Conservation (phyloP, 1,140 invertebrate species). For the Rhyzopertha dominica region DNA sequence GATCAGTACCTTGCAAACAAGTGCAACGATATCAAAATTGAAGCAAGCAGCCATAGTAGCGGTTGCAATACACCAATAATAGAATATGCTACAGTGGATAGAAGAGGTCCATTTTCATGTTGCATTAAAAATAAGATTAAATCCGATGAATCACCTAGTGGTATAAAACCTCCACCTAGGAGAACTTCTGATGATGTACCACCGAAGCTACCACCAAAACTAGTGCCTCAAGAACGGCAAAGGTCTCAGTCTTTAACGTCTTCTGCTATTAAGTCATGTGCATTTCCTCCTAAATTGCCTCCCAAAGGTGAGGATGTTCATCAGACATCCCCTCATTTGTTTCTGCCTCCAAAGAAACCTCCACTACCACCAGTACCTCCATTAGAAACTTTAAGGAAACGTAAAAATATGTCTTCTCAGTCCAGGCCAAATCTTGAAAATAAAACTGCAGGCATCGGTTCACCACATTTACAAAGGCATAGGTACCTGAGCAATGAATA, state of each 20-base stretch:
- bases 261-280: slow-evolving; percentile 22
- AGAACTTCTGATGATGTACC: slow-evolving; percentile 51
- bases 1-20: too few species aligned
- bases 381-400: slow-evolving; percentile 49
- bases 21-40: too few species aligned
- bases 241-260: slow-evolving; percentile 50
- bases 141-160: slow-evolving; percentile 47
- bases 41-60: slow-evolving; percentile 51
- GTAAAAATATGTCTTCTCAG: slow-evolving; percentile 26
- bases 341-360: slow-evolving; percentile 62
- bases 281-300: slow-evolving; percentile 49
- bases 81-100: slow-evolving; percentile 61
- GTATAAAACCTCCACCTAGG: slow-evolving; percentile 54
- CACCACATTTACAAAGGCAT: slow-evolving; percentile 54
- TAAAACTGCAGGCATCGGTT: slow-evolving; percentile 54
- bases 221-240: slow-evolving; percentile 50
- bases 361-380: slow-evolving; percentile 64
- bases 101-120: slow-evolving; percentile 62
- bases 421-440: slow-evolving; percentile 43
- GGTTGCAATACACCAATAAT: too few species aligned
- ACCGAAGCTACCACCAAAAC: slow-evolving; percentile 60
- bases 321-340: slow-evolving; percentile 55
- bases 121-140: slow-evolving; percentile 55
- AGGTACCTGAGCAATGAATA: slow-evolving; percentile 50
- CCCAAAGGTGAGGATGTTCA: slow-evolving; percentile 50